phyloP scores from a whole-genome alignment of 2,113 vertebrate genomes.

The Chamaetylas fuelleborni region DNA sequence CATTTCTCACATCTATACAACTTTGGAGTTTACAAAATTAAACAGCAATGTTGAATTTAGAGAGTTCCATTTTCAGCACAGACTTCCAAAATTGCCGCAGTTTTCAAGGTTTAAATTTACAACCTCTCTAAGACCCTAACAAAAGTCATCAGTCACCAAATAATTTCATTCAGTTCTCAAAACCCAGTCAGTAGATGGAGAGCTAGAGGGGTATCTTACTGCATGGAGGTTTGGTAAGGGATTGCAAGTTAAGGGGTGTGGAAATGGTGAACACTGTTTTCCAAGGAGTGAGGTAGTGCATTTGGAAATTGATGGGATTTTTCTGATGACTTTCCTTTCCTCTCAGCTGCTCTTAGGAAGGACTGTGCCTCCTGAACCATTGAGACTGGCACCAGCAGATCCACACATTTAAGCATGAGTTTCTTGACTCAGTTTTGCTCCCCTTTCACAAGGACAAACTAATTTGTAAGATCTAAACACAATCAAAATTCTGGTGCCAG shows the following conservation, averaged over 20 bases:
- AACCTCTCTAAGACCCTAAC: not conserved
- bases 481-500: not conserved
- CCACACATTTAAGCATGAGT: accelerated
- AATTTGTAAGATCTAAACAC: not conserved
- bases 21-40: not conserved
- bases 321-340: not conserved
- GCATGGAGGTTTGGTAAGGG: not conserved
- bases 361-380: not conserved
- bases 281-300: not conserved
- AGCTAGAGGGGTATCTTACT: not conserved
- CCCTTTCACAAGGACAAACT: not conserved
- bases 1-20: not conserved
- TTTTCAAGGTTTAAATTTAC: not conserved
- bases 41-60: not conserved
- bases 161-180: not conserved
- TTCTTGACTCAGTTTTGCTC: not conserved
- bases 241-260: not conserved
- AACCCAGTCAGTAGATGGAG: not conserved
- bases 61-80: not conserved
- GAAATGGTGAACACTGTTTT: not conserved
- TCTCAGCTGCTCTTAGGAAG: not conserved
- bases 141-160: not conserved
- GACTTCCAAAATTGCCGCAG: not conserved
- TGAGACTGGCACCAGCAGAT: not conserved
- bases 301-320: not conserved